These are phyloP conservation scores for Megathymus violae DNA, from an alignment of 1,140 invertebrate species.

Conservation along the genomic window DNA sequence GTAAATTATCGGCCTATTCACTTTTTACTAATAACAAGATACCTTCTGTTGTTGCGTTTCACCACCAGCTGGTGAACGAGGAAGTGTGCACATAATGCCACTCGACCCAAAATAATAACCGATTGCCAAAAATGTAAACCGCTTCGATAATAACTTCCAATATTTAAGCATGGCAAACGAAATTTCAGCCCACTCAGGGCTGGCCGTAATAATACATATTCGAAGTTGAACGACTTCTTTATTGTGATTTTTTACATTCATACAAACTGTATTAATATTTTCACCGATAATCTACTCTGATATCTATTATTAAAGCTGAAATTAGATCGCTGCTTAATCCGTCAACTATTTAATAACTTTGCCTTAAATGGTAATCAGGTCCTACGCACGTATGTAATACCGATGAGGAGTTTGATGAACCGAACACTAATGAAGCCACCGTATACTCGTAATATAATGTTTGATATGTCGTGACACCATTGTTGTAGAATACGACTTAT, in stretches of 20 bases:
- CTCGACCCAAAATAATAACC: slow-evolving; percentile 51
- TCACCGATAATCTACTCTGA: slow-evolving; percentile 40
- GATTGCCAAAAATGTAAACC: slow-evolving; percentile 65
- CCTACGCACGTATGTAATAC: slow-evolving; percentile 50
- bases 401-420: slow-evolving; percentile 41
- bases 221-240: slow-evolving; percentile 61
- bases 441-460: slow-evolving; percentile 9
- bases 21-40: slow-evolving; percentile 71
- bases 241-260: slow-evolving; percentile 60
- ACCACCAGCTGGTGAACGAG: slow-evolving; percentile 68
- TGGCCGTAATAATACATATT: slow-evolving; percentile 53
- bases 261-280: slow-evolving; percentile 38
- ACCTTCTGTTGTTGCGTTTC: slow-evolving; percentile 59
- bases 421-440: slow-evolving; percentile 17
- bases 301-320: slow-evolving; percentile 41
- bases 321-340: slow-evolving; percentile 40
- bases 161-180: slow-evolving; percentile 22
- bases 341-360: slow-evolving; percentile 44
- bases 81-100: slow-evolving; percentile 59
- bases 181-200: slow-evolving; percentile 39
- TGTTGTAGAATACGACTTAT: slow-evolving; percentile 15
- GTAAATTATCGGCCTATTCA: slow-evolving; percentile 60
- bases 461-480: slow-evolving; percentile 12
- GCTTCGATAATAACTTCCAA: slow-evolving; percentile 37
- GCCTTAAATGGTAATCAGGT: slow-evolving; percentile 49